Evolutionary conservation across 2,888 invertebrate species (phyloP).

Genomic region (Luperina testacea): DNA sequence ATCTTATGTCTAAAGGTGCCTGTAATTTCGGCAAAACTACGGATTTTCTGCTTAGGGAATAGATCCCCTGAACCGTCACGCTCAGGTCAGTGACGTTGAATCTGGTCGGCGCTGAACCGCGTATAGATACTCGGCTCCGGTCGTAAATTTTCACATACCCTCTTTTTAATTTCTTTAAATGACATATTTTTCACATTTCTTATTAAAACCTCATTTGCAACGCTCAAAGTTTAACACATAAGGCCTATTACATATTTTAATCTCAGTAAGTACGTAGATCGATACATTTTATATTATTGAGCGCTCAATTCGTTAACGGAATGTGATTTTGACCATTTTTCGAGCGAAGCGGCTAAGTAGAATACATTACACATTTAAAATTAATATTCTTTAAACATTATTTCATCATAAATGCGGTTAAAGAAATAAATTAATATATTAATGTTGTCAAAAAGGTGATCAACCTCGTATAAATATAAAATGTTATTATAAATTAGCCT

Average conservation of each 20-base stretch:
- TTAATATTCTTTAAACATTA: neutral
- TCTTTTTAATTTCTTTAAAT: neutral
- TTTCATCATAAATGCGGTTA: neutral
- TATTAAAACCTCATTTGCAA: constrained; percentile 6
- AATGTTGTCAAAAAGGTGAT: neutral
- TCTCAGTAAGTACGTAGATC: constrained; percentile 76
- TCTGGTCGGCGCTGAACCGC: neutral
- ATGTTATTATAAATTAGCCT: constrained; percentile 34
- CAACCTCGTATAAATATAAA: neutral
- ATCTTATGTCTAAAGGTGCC: neutral
- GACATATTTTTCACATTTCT: neutral
- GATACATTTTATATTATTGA: constrained; percentile 63
- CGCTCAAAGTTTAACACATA: constrained; percentile 27
- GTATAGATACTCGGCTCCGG: neutral
- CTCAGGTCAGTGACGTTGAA: too few species aligned
- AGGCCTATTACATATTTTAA: constrained; percentile 56
- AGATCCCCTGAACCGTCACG: neutral
- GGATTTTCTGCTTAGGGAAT: neutral
- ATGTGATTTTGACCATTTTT: constrained; percentile 63
- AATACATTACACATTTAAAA: neutral
- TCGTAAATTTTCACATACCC: neutral
- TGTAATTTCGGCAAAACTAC: neutral
- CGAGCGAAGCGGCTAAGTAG: constrained; percentile 11
- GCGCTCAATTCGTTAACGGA: constrained; percentile 66
- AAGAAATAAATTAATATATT: neutral